A percentile compares a stretch with the other conserved stretches of the same genome.
phyloP scores from a whole-genome alignment of 2,113 vertebrate genomes.

The Erinaceus europaeus region DNA sequence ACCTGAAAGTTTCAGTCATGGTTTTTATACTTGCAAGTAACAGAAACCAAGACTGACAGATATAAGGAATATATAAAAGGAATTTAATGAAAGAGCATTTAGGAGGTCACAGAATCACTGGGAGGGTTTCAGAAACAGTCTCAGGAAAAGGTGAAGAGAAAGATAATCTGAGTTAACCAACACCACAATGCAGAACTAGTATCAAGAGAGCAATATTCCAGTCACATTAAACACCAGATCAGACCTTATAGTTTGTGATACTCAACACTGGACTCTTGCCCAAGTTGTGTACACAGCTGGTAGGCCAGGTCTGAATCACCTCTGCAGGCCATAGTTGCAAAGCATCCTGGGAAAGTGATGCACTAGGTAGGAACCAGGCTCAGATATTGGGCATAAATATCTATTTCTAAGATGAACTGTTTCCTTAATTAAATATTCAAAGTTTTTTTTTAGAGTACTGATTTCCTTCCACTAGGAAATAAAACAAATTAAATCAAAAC shows the following conservation, averaged over 20 bases:
- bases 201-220: background rate
- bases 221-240: background rate
- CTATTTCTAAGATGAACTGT: background rate
- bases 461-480: too few species aligned
- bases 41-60: background rate
- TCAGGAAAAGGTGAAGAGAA: background rate
- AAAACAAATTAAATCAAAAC: too few species aligned
- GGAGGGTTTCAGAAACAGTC: background rate
- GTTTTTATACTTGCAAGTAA: background rate
- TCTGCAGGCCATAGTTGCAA: background rate
- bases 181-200: background rate
- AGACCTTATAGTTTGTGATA: background rate
- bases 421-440: slow-evolving; percentile 22
- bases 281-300: background rate
- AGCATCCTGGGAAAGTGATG: background rate
- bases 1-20: background rate
- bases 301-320: background rate
- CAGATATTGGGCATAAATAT: background rate
- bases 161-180: background rate
- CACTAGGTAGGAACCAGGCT: background rate
- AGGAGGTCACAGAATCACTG: background rate
- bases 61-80: background rate
- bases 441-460: too few species aligned
- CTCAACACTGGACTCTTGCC: background rate
- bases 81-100: background rate